A percentile compares a stretch with the other conserved stretches of the same genome.
Evolutionary conservation across 2,797 vertebrate genomes (phyloP).

Genomic region (Cuculus canorus): DNA sequence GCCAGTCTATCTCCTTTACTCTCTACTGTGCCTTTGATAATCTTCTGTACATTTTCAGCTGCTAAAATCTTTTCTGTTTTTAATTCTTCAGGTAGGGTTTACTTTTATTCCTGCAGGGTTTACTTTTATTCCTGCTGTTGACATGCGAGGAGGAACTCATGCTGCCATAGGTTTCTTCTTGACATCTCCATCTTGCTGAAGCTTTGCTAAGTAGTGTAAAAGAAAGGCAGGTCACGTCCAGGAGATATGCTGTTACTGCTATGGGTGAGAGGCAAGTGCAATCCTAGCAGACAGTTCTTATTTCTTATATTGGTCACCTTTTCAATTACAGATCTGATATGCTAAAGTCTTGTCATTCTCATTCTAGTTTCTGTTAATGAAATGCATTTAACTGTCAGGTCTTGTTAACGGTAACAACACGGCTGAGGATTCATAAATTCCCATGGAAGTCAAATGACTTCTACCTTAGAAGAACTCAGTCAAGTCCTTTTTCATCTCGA

Average conservation of each 20-base stretch:
- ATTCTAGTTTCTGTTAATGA: conserved; percentile 68
- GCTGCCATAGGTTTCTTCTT: neutral
- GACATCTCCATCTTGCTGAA: conserved; percentile 7
- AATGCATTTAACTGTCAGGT: conserved; percentile 64
- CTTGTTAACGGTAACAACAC: conserved; percentile 51
- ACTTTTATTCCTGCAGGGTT: neutral
- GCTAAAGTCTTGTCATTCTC: conserved; percentile 60
- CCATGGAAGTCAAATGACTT: conserved; percentile 38
- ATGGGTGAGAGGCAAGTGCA: neutral
- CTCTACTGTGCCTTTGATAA: neutral
- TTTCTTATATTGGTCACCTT: conserved; percentile 53
- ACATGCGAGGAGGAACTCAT: neutral
- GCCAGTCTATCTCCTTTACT: neutral
- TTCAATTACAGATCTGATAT: conserved; percentile 56
- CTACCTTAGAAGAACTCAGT: conserved; percentile 33
- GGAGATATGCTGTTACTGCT: neutral
- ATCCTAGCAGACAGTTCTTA: conserved; percentile 25
- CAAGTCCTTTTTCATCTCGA: neutral
- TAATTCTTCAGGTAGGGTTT: neutral
- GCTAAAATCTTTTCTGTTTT: neutral
- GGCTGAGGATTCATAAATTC: conserved; percentile 42
- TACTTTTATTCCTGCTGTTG: conserved; percentile 5
- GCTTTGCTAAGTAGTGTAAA: neutral
- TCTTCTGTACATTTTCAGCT: neutral
- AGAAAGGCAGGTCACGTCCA: neutral